Evolutionary conservation across 1,140 invertebrate genomes (phyloP).

Genomic region (Tenebrio molitor): DNA sequence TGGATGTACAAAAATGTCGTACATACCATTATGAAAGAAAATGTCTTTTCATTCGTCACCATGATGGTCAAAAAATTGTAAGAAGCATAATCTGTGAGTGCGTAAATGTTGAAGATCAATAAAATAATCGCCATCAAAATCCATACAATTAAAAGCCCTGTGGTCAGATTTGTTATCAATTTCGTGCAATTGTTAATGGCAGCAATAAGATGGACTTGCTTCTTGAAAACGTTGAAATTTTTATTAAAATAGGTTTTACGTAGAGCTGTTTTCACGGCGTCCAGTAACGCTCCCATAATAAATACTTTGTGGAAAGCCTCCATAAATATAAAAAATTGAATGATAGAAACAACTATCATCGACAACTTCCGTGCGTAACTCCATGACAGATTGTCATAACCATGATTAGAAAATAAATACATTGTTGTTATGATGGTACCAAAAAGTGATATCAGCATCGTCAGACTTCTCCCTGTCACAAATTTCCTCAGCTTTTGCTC

Average conservation of each 20-base stretch:
- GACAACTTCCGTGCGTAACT: neutral
- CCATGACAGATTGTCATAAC: neutral
- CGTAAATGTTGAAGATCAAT: neutral
- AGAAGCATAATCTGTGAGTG: neutral
- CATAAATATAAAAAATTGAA: neutral
- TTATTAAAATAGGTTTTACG: too few species aligned
- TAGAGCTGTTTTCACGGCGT: neutral
- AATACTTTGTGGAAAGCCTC: neutral
- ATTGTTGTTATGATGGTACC: too few species aligned
- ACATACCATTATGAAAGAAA: neutral
- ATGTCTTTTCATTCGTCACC: neutral
- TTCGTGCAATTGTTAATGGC: too few species aligned
- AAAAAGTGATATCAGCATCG: too few species aligned
- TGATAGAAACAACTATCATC: neutral
- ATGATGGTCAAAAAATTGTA: neutral
- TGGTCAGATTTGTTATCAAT: too few species aligned
- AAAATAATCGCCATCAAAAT: too few species aligned
- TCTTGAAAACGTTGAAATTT: too few species aligned
- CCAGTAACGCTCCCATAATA: neutral
- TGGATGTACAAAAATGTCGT: neutral
- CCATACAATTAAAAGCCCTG: too few species aligned
- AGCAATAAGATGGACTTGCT: too few species aligned
- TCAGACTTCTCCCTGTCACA: neutral
- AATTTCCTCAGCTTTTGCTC: neutral
- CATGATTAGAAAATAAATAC: too few species aligned